Evolutionary conservation across 2,888 invertebrate genomes (phyloP).

Genomic region (Epinotia demarniana): DNA sequence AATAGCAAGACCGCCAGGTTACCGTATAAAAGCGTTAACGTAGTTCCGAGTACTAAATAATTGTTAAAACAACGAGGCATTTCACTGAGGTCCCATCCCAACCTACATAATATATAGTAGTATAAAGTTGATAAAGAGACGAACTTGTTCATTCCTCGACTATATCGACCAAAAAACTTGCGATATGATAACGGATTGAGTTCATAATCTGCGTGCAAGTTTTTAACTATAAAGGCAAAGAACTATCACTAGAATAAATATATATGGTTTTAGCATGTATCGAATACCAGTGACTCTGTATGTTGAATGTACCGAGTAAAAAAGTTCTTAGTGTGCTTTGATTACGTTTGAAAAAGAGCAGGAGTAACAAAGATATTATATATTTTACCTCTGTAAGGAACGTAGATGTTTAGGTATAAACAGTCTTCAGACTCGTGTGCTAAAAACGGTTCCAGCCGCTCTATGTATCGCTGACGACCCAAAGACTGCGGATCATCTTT

Average conservation of each 20-base stretch:
- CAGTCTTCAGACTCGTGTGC: constrained; percentile 93
- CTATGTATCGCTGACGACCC: constrained; percentile 89
- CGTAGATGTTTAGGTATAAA: constrained; percentile 95
- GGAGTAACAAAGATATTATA: neutral
- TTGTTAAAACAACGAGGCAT: no score
- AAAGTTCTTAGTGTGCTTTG: neutral
- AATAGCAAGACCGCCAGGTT: no score
- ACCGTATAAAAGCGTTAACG: no score
- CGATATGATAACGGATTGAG: no score
- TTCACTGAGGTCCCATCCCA: no score
- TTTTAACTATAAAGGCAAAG: no score
- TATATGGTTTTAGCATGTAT: neutral
- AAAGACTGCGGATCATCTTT: constrained; percentile 86
- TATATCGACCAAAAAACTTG: no score
- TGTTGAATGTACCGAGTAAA: neutral
- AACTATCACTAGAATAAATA: neutral
- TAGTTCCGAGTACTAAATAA: no score
- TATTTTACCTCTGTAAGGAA: constrained; percentile 92
- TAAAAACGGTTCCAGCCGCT: constrained; percentile 88
- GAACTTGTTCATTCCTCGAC: no score
- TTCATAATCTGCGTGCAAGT: no score
- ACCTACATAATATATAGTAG: no score
- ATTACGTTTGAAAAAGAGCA: neutral
- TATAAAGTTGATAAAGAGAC: no score
- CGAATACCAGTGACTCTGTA: neutral